A percentile compares a stretch with the other conserved stretches of the same genome.
These are phyloP conservation scores for Plebejus anna DNA, from an alignment of 2,888 invertebrate genomes.

Conservation along the genomic window DNA sequence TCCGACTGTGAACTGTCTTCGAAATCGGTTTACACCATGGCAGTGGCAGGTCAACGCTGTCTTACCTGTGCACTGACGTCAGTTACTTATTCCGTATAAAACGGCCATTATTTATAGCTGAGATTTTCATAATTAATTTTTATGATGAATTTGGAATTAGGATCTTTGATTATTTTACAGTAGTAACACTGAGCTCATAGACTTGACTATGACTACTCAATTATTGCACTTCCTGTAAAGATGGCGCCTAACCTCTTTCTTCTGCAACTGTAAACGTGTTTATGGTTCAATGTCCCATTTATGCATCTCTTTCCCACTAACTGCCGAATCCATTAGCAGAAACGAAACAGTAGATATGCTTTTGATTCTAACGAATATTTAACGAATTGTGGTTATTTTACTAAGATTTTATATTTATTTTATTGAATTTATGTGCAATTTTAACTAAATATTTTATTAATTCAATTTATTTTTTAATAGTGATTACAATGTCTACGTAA, in stretches of 20 bases:
- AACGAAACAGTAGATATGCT: conserved; percentile 50
- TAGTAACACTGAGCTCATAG: conserved; percentile 42
- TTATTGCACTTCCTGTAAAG: conserved; percentile 48
- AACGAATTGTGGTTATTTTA: conserved; percentile 72
- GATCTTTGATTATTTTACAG: conserved; percentile 37
- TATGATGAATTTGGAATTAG: too few species aligned
- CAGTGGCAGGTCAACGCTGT: too few species aligned
- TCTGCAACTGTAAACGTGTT: conserved; percentile 53
- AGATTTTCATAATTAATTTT: too few species aligned
- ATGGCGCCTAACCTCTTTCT: conserved; percentile 53
- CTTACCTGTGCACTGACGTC: too few species aligned
- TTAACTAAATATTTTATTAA: conserved; percentile 44
- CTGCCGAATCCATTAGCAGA: conserved; percentile 14
- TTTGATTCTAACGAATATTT: conserved; percentile 76
- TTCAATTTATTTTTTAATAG: conserved; percentile 42
- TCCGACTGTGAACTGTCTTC: too few species aligned
- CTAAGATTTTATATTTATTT: conserved; percentile 61
- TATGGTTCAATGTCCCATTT: conserved; percentile 44
- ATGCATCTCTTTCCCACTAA: conserved; percentile 51
- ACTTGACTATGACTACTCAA: conserved; percentile 28
- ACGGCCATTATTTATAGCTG: too few species aligned
- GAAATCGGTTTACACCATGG: too few species aligned
- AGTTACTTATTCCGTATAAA: too few species aligned
- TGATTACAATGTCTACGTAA: conserved; percentile 44
- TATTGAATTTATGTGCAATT: conserved; percentile 56